Evolutionary conservation across 2,797 vertebrate species (phyloP), one percentile per base, ranked within the genome.

Genomic region (Sebastes itinus): DNA sequence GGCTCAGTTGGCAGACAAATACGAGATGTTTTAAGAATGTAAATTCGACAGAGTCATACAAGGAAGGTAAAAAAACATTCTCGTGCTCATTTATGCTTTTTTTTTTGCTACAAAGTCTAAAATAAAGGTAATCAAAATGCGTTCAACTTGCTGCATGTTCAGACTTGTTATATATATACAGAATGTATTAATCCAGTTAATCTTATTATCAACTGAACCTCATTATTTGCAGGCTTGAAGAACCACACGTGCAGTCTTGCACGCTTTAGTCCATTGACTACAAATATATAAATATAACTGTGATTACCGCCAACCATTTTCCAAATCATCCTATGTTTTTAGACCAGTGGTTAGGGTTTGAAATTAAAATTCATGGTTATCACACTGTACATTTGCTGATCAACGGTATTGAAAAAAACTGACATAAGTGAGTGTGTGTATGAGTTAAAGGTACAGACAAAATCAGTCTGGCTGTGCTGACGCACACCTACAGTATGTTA

Each of bases 1-100:
- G 92, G 90, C 82, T 86, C 72, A 64, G 71, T 52, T 91, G 88
- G 87, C 89, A 92, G 75, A 54, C n/a, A 54, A 67, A 30, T 55
- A 27, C 46, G 68, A 64, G 59, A 75, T 80, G 58, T 68, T 77
- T 38, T 68, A 62, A 78, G 54, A 64, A 69, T 84, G 55, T 81
- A 83, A 84, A 82, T 81, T 72, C 6, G 52, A 81, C 52, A 71
- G 74, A 28, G 61, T 63, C 67, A 73, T 52, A 30, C 5, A 11
- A 63, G 13, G 22, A 59, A 22, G 25, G 27, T 1, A 32, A 20
- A 58, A 58, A 60, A 56, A 49, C 10, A 32, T 42, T 7, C 3
- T 60, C 13, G 0, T 1, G 7, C 33, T 67, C 23, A 46, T 62
- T 83, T 66, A 6, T 30, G 18, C 38, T 42, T 35, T 54, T 33